These are phyloP conservation scores for Sarcophaga peregrina DNA, from an alignment of 1,140 invertebrate genomes.

Conservation along the genomic window DNA sequence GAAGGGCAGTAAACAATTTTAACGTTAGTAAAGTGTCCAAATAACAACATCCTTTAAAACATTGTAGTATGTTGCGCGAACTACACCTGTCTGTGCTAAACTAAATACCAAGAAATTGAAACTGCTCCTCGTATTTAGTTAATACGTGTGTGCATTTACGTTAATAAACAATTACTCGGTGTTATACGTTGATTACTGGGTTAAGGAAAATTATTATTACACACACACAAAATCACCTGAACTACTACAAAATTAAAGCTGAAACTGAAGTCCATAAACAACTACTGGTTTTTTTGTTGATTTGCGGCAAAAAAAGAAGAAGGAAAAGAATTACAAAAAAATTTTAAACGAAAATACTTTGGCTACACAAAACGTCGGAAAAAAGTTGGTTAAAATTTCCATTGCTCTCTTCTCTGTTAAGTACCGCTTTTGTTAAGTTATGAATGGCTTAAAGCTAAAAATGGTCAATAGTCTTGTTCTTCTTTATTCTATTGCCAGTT, in stretches of 20 bases:
- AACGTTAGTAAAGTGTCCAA: background rate
- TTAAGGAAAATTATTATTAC: background rate
- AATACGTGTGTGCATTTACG: background rate
- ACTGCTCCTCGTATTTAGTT: background rate
- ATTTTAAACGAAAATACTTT: background rate
- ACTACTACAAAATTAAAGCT: background rate
- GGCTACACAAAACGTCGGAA: too few species aligned
- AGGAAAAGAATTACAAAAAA: background rate
- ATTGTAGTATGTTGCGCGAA: background rate
- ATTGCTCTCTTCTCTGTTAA: background rate
- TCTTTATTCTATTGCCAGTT: background rate
- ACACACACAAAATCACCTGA: background rate
- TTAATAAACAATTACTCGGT: background rate
- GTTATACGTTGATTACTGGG: background rate
- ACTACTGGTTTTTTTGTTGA: conserved; percentile 5
- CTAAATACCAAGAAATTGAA: background rate
- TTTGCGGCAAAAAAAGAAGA: background rate
- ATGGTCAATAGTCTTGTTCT: background rate
- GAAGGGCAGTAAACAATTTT: background rate
- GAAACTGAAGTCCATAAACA: background rate
- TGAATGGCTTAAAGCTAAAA: conserved; percentile 26
- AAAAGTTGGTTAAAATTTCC: background rate
- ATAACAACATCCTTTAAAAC: conserved; percentile 14
- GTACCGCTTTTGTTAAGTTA: conserved; percentile 24
- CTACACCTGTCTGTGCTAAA: background rate